Base-by-base conservation (phyloP, 2,888 invertebrate genomes). In the Lepidonotus clava region DNA sequence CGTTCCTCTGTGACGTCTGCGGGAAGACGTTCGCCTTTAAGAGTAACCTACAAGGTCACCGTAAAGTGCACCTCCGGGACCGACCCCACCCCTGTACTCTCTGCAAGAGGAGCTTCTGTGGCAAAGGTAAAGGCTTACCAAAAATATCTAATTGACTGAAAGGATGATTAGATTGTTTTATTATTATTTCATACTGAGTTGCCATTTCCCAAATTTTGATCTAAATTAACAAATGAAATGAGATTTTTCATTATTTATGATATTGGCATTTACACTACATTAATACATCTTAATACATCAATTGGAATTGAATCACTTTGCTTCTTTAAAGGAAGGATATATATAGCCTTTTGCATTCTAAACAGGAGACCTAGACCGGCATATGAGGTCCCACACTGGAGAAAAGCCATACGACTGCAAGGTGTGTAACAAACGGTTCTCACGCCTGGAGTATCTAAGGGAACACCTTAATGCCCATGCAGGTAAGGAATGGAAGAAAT, bases 391-490 rank as follows among this genome's bases (percentile, higher is more conserved):
- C 1, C 80, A 80, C 80, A 80, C 80, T 41, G 80, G 80, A 1
- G 80, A 46, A 46, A 80, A 80, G 51, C 80, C 80, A 0, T 80
- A 80, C 46, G 51, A 51, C 51, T 80, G 80, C 28, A 4, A 41
- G 41, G 80, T 80, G 46, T 80, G 80, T n/a, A 80, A 51, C 80
- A 80, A 80, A 21, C 80, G 46, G 46, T 80, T 80, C 80, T 80
- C 80, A 1, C 80, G 80, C 6, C 80, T 80, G 14, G 80, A 80
- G 41, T 80, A 80, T 32, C 80, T 80, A 41, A 41, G 51, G 32
- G 80, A 80, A 32, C 80, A 80, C 80, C 80, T 80, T 18, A 80
- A 80, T 21, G 80, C 80, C n/a, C 80, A 80, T 32, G 80, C 80
- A 32, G 80, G 80, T 80, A 80, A 41, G n/a, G n/a, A n/a, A n/a